Conservation (phyloP, 2,113 vertebrate species). For the Petaurus breviceps region DNA sequence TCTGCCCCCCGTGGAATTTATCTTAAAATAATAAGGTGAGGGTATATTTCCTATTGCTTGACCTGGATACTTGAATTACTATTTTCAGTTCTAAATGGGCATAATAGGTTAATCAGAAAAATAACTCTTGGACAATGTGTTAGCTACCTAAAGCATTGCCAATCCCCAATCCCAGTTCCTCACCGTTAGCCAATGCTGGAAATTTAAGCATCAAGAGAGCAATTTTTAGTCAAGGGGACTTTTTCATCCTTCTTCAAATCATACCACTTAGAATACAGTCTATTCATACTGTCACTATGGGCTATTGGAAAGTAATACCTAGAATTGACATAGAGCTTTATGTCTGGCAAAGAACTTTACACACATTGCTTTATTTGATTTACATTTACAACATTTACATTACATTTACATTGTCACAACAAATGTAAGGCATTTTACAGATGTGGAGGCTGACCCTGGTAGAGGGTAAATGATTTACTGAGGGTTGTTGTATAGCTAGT, state of each 20-base stretch:
- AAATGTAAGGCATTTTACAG: neutral
- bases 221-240: neutral
- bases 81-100: slow-evolving; percentile 21
- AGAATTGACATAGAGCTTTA: neutral
- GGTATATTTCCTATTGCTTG: neutral
- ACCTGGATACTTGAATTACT: neutral
- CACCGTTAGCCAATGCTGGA: neutral
- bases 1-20: neutral
- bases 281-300: neutral
- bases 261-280: neutral
- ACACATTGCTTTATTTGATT: neutral
- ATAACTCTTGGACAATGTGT: neutral
- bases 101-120: slow-evolving; percentile 16
- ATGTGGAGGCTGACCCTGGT: neutral
- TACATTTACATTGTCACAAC: no score
- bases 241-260: neutral
- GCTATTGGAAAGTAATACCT: neutral
- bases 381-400: no score
- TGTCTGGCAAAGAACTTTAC: neutral
- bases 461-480: neutral
- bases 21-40: neutral
- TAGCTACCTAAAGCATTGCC: slow-evolving; percentile 4
- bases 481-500: neutral
- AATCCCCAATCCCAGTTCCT: neutral
- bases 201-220: neutral